These are phyloP conservation scores for Metalampra italica DNA, from an alignment of 2,888 invertebrate species.

Conservation along the genomic window DNA sequence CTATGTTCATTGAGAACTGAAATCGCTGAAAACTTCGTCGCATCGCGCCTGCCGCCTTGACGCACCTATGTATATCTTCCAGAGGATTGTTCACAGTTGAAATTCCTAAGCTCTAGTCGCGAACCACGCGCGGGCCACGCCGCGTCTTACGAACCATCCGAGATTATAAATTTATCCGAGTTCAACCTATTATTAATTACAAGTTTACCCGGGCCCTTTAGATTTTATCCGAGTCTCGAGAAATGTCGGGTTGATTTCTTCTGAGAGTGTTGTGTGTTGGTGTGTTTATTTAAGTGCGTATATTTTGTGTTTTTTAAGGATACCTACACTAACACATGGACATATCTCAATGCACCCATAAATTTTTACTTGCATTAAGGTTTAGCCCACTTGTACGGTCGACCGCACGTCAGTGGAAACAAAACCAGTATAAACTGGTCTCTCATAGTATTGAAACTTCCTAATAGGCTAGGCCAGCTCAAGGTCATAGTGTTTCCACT, in stretches of 20 bases:
- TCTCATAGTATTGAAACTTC: too few relatives aligned
- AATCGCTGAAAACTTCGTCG: constrained; percentile 22
- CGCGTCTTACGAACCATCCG: constrained; percentile 36
- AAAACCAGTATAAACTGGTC: too few relatives aligned
- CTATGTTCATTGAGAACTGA: background rate
- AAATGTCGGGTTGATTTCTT: constrained; percentile 41
- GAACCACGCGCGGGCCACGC: constrained; percentile 47
- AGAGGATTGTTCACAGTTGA: constrained; percentile 66
- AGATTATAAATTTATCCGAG: constrained; percentile 17
- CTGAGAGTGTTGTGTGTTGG: constrained; percentile 32
- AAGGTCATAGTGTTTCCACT: too few relatives aligned
- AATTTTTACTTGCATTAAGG: too few relatives aligned
- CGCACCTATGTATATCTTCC: constrained; percentile 78
- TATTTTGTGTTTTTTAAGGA: constrained; percentile 26
- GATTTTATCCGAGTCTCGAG: constrained; percentile 12
- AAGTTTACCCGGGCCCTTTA: constrained; percentile 15
- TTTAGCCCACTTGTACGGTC: too few relatives aligned
- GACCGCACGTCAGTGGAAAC: too few relatives aligned
- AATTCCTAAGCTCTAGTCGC: constrained; percentile 64
- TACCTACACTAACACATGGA: constrained; percentile 29
- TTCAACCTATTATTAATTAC: constrained; percentile 10
- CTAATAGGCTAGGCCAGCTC: too few relatives aligned
- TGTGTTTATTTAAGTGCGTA: constrained; percentile 52
- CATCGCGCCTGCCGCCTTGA: constrained; percentile 42
- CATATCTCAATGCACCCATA: too few relatives aligned